These are phyloP conservation scores for Rousettus madagascariensis DNA, from an alignment of 2,797 vertebrate genomes.

Conservation along the genomic window DNA sequence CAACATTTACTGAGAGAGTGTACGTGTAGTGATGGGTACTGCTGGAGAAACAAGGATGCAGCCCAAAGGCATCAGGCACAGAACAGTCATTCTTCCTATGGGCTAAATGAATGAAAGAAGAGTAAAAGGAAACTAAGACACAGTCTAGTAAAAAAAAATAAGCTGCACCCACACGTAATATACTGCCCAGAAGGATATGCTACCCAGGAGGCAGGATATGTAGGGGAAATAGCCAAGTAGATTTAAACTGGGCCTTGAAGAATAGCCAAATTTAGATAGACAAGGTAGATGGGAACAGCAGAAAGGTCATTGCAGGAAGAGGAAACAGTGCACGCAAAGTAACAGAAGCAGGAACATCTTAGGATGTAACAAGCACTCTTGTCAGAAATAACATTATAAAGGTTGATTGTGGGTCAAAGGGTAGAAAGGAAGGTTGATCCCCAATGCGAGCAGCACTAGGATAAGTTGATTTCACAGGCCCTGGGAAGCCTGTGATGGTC, in stretches of 20 bases:
- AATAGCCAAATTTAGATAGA: not conserved
- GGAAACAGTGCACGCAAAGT: not conserved
- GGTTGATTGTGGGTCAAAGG: not conserved
- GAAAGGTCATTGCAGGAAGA: not conserved
- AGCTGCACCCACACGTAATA: not conserved
- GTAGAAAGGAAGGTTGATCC: not conserved
- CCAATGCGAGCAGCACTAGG: not conserved
- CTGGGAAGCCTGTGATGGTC: not conserved
- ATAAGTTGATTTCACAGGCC: not conserved
- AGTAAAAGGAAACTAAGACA: not conserved
- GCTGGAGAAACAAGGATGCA: not conserved
- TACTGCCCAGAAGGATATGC: not conserved
- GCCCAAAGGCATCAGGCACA: not conserved
- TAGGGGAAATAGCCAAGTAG: not conserved
- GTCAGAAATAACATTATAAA: not conserved
- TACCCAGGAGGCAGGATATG: not conserved
- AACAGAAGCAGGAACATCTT: not conserved
- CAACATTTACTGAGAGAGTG: not conserved
- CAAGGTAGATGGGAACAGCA: not conserved
- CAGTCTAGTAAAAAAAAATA: not conserved
- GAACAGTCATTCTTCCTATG: not conserved
- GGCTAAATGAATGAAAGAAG: not conserved
- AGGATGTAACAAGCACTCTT: not conserved
- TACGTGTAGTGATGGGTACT: not conserved
- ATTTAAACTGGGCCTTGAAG: not conserved